A percentile compares a stretch with the other conserved stretches of the same genome.
Conservation (phyloP, 35 echinoderm and acorn worm species). For the Nesometra sesokonis region DNA sequence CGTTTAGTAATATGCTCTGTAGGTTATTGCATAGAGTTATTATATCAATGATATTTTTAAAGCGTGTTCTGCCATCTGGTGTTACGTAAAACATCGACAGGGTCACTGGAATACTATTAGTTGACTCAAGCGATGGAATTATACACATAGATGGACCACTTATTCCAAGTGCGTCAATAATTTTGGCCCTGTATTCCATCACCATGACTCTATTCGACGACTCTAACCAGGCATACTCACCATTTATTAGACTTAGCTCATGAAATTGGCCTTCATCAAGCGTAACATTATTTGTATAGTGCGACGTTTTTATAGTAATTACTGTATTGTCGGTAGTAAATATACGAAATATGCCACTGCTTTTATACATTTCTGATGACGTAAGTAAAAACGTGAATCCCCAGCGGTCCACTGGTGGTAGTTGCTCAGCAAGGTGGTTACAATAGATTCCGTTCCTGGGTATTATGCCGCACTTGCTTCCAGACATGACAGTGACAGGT, state of each 20-base stretch:
- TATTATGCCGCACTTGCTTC: not conserved
- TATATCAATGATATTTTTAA: not conserved
- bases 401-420: conserved; percentile 19
- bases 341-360: not conserved
- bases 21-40: not conserved
- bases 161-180: not conserved
- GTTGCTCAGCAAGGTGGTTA: conserved; percentile 20
- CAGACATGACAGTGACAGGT: conserved; percentile 22
- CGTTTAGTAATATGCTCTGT: not conserved
- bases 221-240: not conserved
- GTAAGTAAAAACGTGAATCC: not conserved
- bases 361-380: not conserved
- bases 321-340: not conserved
- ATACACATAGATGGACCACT: not conserved
- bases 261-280: not conserved
- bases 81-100: not conserved
- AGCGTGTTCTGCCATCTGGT: not conserved
- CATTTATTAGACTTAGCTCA: not conserved
- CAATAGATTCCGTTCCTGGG: not conserved
- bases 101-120: not conserved
- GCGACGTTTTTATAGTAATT: not conserved
- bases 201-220: not conserved
- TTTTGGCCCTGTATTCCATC: not conserved
- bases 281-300: not conserved
- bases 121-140: not conserved